phyloP scores from a whole-genome alignment of 2,797 vertebrate species.

The Steatocranus sp. region DNA sequence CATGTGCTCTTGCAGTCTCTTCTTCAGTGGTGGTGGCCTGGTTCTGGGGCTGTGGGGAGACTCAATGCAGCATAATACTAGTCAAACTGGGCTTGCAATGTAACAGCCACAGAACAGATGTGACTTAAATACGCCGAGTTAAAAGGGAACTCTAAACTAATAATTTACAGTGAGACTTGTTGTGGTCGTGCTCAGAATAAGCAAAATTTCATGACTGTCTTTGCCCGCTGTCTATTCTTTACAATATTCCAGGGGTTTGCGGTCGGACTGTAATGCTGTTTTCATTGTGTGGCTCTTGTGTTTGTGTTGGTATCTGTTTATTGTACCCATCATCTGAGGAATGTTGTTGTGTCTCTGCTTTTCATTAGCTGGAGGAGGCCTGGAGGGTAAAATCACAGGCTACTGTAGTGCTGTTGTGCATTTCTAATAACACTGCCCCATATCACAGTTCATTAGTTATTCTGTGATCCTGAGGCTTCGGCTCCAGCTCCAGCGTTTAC shows the following conservation, averaged over 20 bases:
- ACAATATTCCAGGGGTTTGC: slow-evolving; percentile 37
- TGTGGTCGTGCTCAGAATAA: slow-evolving; percentile 48
- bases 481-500: slow-evolving; percentile 13
- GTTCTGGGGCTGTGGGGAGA: neutral
- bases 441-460: slow-evolving; percentile 19
- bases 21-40: slow-evolving; percentile 2
- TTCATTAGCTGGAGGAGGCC: slow-evolving; percentile 54
- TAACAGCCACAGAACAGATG: slow-evolving; percentile 11
- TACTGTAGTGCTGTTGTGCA: slow-evolving; percentile 4
- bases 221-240: slow-evolving; percentile 36
- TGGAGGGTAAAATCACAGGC: neutral
- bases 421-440: slow-evolving; percentile 15
- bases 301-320: slow-evolving; percentile 53
- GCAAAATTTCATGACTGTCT: slow-evolving; percentile 42
- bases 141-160: slow-evolving; percentile 30
- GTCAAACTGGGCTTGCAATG: neutral
- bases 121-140: slow-evolving; percentile 14
- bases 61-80: neutral
- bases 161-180: slow-evolving; percentile 51
- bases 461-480: neutral
- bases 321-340: slow-evolving; percentile 42
- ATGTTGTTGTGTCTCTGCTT: slow-evolving; percentile 58
- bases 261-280: slow-evolving; percentile 51
- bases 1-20: neutral
- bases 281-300: slow-evolving; percentile 56